These are phyloP conservation scores for Pinna nobilis DNA, from an alignment of 1,140 invertebrate species.

Conservation along the genomic window DNA sequence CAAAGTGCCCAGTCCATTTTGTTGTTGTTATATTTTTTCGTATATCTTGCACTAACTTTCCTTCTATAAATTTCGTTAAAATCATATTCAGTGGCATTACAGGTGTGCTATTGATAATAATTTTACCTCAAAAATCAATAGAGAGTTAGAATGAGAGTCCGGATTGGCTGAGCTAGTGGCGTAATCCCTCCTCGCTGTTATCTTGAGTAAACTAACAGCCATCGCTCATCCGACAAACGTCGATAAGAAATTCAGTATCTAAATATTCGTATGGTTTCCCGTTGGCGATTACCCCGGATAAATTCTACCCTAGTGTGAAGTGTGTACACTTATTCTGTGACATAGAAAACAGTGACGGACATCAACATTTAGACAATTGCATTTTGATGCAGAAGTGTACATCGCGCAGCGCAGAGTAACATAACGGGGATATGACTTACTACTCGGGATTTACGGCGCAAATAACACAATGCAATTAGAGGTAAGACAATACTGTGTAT, in stretches of 20 bases:
- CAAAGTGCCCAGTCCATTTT: too few relatives aligned
- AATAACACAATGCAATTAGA: too few relatives aligned
- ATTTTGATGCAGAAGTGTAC: background rate
- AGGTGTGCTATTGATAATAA: background rate
- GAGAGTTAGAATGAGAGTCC: background rate
- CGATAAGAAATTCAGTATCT: conserved; percentile 15
- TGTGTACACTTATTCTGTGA: conserved; percentile 5
- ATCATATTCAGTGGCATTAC: too few relatives aligned
- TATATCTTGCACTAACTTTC: too few relatives aligned
- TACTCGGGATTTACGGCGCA: too few relatives aligned
- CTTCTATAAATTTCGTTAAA: too few relatives aligned
- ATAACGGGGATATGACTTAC: too few relatives aligned
- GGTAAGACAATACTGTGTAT: too few relatives aligned
- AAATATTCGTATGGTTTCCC: conserved; percentile 23
- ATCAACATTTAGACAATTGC: background rate
- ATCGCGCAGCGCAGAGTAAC: conserved; percentile 9
- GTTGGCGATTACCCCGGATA: conserved; percentile 12
- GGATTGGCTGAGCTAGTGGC: conserved; percentile 9
- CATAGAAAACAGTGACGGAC: background rate
- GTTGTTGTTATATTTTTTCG: too few relatives aligned
- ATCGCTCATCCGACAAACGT: background rate
- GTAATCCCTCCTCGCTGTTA: conserved; percentile 14
- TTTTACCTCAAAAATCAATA: background rate
- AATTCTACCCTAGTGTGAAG: conserved; percentile 18
- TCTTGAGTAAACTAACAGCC: conserved; percentile 13